These are phyloP conservation scores for Quadriops clusia DNA, from an alignment of 2,888 invertebrate species.

Conservation along the genomic window DNA sequence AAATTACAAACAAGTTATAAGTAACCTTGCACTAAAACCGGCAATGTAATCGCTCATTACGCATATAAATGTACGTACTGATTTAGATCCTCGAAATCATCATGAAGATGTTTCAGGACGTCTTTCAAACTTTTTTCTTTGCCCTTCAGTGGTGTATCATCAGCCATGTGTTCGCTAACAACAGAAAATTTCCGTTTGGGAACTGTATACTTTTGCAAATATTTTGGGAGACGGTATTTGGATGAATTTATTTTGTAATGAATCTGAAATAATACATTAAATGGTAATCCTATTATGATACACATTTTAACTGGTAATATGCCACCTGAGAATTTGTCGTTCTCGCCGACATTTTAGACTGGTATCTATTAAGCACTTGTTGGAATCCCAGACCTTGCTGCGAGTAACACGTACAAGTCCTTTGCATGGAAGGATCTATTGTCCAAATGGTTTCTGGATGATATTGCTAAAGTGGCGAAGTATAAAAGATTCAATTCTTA, in stretches of 20 bases:
- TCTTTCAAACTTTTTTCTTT: conserved; percentile 31
- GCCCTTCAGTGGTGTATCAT: conserved; percentile 17
- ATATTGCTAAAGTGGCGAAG: neutral
- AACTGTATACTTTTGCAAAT: no score
- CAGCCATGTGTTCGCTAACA: no score
- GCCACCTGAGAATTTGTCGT: no score
- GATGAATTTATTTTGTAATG: no score
- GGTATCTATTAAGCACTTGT: conserved; percentile 25
- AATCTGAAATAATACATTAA: no score
- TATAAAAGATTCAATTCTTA: neutral
- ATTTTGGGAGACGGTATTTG: no score
- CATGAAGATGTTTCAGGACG: conserved; percentile 32
- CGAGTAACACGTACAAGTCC: conserved; percentile 30
- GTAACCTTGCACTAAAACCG: neutral
- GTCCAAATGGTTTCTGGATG: conserved; percentile 19
- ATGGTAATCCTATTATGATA: no score
- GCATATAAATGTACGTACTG: conserved; percentile 22
- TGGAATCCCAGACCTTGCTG: conserved; percentile 26
- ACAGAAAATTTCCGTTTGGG: no score
- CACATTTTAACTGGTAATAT: no score
- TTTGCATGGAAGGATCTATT: conserved; percentile 18
- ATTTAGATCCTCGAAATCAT: conserved; percentile 32
- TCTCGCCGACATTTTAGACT: no score
- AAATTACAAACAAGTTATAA: conserved; percentile 5
- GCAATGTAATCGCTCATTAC: neutral